phyloP scores from a whole-genome alignment of 2,888 invertebrate genomes.

The Andrena hattorfiana region DNA sequence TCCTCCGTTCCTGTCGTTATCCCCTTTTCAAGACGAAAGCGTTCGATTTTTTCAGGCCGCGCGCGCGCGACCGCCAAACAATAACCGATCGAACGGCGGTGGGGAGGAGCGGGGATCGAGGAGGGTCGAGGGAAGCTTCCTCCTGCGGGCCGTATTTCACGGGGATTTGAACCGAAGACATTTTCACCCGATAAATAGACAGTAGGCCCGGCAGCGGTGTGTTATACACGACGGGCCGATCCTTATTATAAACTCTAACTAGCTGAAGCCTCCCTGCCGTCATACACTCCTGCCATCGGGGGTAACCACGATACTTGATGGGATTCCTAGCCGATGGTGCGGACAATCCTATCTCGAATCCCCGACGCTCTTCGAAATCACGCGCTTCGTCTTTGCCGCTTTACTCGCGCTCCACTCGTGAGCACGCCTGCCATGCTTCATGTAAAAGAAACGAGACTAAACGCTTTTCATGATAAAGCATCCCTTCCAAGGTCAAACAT shows the following conservation, averaged over 20 bases:
- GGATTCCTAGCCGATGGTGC: conserved; percentile 85
- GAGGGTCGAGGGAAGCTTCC: conserved; percentile 22
- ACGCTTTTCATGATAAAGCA: not conserved
- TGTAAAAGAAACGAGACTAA: not conserved
- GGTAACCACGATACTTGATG: conserved; percentile 84
- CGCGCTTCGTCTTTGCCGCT: conserved; percentile 77
- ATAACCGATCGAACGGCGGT: conserved; percentile 69
- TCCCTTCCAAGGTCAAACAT: conserved; percentile 4
- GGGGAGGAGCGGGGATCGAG: conserved; percentile 13
- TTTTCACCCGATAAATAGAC: conserved; percentile 85
- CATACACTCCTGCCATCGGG: conserved; percentile 74
- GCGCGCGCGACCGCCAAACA: conserved; percentile 76
- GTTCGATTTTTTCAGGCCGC: conserved; percentile 79
- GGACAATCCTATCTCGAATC: conserved; percentile 84
- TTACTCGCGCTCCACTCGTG: conserved; percentile 74
- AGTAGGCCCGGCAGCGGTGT: conserved; percentile 80
- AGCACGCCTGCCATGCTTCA: conserved; percentile 49
- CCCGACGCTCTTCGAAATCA: conserved; percentile 76
- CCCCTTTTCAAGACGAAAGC: conserved; percentile 63
- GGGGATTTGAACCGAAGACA: conserved; percentile 85
- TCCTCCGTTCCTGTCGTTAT: conserved; percentile 51
- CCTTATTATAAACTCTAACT: conserved; percentile 85
- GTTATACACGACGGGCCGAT: conserved; percentile 82
- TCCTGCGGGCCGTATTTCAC: conserved; percentile 80
- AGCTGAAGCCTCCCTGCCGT: conserved; percentile 75